These are phyloP conservation scores for Platyura marginata DNA, from an alignment of 1,140 invertebrate species.

Conservation along the genomic window DNA sequence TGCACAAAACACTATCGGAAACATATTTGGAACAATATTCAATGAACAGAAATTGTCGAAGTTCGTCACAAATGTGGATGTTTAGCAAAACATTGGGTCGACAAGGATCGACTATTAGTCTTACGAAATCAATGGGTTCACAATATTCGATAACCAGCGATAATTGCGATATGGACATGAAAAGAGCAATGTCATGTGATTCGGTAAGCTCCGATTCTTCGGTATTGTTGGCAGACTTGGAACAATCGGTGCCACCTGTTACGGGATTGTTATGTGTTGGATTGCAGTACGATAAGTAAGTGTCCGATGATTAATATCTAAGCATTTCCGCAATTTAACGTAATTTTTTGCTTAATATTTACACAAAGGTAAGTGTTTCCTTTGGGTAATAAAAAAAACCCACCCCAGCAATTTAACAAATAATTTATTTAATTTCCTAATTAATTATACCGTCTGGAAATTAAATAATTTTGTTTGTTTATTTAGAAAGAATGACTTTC, in stretches of 20 bases:
- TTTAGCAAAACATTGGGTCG: slow-evolving; percentile 17
- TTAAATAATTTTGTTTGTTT: too few relatives aligned
- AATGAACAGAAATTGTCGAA: not conserved
- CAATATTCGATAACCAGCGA: slow-evolving; percentile 13
- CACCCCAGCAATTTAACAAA: too few relatives aligned
- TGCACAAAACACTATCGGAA: slow-evolving; percentile 24
- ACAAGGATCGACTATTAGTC: slow-evolving; percentile 15
- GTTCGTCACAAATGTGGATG: slow-evolving; percentile 12
- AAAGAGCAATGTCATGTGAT: slow-evolving; percentile 60
- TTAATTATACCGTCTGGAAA: too few relatives aligned
- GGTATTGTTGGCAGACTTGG: slow-evolving; percentile 46
- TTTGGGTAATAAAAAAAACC: too few relatives aligned
- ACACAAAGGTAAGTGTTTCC: too few relatives aligned
- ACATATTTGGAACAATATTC: slow-evolving; percentile 12
- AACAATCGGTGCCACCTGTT: slow-evolving; percentile 38
- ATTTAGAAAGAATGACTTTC: too few relatives aligned
- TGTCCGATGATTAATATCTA: too few relatives aligned
- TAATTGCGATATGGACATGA: slow-evolving; percentile 14
- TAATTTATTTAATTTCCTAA: too few relatives aligned
- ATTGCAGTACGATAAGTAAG: slow-evolving; percentile 56
- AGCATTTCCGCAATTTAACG: too few relatives aligned
- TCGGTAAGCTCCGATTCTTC: slow-evolving; percentile 69
- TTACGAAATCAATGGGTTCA: slow-evolving; percentile 19
- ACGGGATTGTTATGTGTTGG: slow-evolving; percentile 60
- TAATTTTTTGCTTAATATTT: too few relatives aligned